Conservation (phyloP, 2,113 vertebrate genomes). For the Oreotrochilus melanogaster region DNA sequence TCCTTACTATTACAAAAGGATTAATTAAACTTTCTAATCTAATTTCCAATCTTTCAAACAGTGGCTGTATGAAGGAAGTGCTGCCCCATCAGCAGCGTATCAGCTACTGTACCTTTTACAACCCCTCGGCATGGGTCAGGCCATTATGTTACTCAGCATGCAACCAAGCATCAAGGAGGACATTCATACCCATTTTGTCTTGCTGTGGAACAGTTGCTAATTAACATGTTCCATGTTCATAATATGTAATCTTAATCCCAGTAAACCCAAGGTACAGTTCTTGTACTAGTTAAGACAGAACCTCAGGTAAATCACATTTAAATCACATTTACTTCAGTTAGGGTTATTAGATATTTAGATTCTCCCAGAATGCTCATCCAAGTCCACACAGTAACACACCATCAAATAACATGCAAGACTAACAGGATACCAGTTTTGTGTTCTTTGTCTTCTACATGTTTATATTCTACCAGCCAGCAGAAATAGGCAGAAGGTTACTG, state of each 20-base stretch:
- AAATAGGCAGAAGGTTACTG: background rate
- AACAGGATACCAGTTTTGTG: background rate
- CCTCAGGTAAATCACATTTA: background rate
- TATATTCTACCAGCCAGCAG: background rate
- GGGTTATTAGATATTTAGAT: background rate
- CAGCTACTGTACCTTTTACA: background rate
- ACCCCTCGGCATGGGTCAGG: background rate
- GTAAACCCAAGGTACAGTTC: background rate
- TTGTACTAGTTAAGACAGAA: background rate
- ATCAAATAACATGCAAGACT: background rate
- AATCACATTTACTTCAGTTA: background rate
- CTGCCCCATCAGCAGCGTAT: background rate
- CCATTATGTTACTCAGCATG: background rate
- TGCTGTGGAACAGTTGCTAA: background rate
- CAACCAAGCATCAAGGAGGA: background rate
- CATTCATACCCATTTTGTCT: background rate
- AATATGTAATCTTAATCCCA: background rate
- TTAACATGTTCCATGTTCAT: background rate
- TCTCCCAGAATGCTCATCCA: background rate
- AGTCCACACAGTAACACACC: background rate
- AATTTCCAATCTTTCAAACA: background rate
- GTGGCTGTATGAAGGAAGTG: background rate
- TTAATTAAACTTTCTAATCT: background rate
- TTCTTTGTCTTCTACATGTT: background rate
- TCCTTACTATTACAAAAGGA: background rate